These are phyloP conservation scores for Leptosomus discolor DNA, from an alignment of 2,113 vertebrate genomes.

Conservation along the genomic window DNA sequence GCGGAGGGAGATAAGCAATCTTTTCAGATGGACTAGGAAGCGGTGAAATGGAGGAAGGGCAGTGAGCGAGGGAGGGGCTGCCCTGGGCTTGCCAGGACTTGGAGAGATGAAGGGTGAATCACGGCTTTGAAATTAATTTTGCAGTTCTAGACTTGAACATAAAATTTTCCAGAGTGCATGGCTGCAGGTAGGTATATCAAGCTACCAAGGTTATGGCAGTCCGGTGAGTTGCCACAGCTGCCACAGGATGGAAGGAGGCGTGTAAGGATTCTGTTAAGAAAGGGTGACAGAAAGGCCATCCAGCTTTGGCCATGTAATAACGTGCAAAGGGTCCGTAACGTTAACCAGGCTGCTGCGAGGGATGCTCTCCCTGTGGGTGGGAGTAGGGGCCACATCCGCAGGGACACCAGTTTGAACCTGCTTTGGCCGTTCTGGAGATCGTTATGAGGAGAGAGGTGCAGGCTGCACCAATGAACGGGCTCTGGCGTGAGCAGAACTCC, in stretches of 20 bases:
- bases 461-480: neutral
- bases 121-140: neutral
- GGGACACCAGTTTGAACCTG: accelerated
- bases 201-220: neutral
- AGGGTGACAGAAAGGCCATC: neutral
- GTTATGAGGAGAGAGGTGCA: neutral
- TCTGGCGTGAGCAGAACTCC: neutral
- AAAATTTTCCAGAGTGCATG: neutral
- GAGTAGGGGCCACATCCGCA: neutral
- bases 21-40: neutral
- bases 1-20: neutral
- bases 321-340: neutral
- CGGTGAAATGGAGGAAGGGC: neutral
- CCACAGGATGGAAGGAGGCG: neutral
- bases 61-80: neutral
- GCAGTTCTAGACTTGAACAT: neutral
- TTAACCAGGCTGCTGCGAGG: neutral
- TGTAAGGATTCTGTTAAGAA: neutral
- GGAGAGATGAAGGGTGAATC: neutral
- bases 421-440: neutral
- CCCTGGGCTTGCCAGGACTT: neutral
- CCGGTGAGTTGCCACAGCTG: neutral
- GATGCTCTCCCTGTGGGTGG: neutral
- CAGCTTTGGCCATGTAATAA: neutral
- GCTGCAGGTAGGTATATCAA: neutral